Percentiles rank a stretch among this genome's conserved stretches.
Conservation (phyloP, 2,113 vertebrate species). For the Ascaphus truei region DNA sequence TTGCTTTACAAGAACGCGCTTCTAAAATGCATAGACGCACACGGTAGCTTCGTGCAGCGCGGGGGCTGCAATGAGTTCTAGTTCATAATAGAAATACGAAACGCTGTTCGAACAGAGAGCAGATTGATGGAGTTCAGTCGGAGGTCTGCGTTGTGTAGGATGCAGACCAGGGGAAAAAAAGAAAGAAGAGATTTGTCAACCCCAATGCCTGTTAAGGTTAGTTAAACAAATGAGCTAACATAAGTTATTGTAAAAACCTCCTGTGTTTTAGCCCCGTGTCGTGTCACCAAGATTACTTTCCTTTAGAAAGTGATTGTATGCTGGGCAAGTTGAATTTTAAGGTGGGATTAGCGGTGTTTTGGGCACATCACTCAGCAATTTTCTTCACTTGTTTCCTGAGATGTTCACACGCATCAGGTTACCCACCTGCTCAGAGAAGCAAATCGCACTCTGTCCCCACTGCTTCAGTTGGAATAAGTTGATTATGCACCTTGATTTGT, state of each 20-base stretch:
- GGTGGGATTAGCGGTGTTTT: conserved; percentile 35
- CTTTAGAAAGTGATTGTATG: conserved; percentile 28
- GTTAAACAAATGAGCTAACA: no score
- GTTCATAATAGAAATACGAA: no score
- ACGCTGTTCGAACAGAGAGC: no score
- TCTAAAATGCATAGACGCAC: no score
- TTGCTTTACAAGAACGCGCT: no score
- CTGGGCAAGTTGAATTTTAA: conserved; percentile 14
- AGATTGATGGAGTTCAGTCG: conserved; percentile 48
- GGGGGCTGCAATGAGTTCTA: no score
- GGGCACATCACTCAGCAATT: conserved; percentile 38
- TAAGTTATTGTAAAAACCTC: no score
- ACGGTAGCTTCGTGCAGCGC: no score
- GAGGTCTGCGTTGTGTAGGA: conserved; percentile 1
- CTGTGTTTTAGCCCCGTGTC: no score
- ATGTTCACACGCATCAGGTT: conserved; percentile 5
- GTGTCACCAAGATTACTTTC: conserved; percentile 10
- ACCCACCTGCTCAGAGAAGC: conserved; percentile 33
- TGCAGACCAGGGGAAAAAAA: no score
- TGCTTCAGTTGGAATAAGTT: conserved; percentile 45
- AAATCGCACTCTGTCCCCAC: conserved; percentile 35
- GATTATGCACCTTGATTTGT: conserved; percentile 36
- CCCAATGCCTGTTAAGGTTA: no score
- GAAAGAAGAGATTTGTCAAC: no score
- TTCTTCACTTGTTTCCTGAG: not conserved